Percentiles rank a stretch among this genome's conserved stretches.
Conservation (phyloP, 2,888 invertebrate species). For the Hermodice carunculata region DNA sequence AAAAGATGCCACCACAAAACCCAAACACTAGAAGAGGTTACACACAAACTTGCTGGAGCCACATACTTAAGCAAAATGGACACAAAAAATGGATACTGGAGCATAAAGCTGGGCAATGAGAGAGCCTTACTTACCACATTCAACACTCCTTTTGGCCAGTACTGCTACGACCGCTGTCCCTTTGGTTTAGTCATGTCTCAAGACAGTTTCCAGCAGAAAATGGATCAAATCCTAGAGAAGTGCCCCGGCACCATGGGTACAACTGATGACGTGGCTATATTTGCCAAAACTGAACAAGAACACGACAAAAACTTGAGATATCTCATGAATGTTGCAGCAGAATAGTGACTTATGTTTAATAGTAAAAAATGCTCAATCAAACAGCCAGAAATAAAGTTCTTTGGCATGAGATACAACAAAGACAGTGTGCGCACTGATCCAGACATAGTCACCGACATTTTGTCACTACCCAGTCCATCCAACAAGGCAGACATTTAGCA, state of each 20-base stretch:
- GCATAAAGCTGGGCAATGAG: constrained; percentile 29
- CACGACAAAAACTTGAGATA: constrained; percentile 34
- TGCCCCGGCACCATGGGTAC: constrained; percentile 29
- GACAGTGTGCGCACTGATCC: constrained; percentile 34
- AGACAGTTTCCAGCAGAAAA: constrained; percentile 36
- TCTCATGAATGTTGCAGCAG: constrained; percentile 30
- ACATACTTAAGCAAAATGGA: constrained; percentile 34
- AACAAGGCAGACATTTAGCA: constrained; percentile 21
- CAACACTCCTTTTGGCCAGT: constrained; percentile 36
- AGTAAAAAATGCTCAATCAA: too few relatives aligned
- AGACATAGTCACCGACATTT: constrained; percentile 36
- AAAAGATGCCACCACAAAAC: constrained; percentile 28
- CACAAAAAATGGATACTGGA: constrained; percentile 42
- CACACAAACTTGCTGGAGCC: constrained; percentile 25
- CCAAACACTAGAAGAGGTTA: constrained; percentile 29
- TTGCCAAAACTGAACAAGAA: constrained; percentile 32
- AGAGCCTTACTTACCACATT: constrained; percentile 34
- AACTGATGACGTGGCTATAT: constrained; percentile 37
- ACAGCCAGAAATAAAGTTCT: too few relatives aligned
- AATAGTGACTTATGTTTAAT: too few relatives aligned
- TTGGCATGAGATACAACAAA: too few relatives aligned
- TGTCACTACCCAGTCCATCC: constrained; percentile 35
- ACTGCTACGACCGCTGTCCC: constrained; percentile 31
- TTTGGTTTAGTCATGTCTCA: constrained; percentile 34
- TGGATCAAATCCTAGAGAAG: constrained; percentile 29